Conservation (phyloP, 2,888 invertebrate species). For the Ctenicera cuprea region DNA sequence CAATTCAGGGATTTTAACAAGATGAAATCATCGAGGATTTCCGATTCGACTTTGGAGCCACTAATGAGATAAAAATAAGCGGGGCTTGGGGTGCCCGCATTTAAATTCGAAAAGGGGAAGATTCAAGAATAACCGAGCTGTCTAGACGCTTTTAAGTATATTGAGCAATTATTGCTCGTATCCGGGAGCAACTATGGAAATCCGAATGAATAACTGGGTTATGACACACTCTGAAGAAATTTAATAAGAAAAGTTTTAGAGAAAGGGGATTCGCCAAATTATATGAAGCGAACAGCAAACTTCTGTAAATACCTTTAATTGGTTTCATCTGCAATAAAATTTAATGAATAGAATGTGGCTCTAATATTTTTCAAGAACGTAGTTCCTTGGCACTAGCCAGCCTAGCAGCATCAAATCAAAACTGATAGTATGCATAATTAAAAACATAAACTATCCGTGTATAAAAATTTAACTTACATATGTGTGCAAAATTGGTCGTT, state of each 20-base stretch:
- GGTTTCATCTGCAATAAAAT: too few relatives aligned
- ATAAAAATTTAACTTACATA: too few relatives aligned
- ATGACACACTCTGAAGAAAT: not conserved
- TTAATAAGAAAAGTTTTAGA: not conserved
- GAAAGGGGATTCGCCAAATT: not conserved
- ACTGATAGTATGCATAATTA: too few relatives aligned
- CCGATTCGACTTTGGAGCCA: slow-evolving; percentile 19
- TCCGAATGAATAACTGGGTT: slow-evolving; percentile 6
- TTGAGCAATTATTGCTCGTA: not conserved
- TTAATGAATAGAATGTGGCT: too few relatives aligned
- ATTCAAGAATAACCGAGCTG: slow-evolving; percentile 1
- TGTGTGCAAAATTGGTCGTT: too few relatives aligned
- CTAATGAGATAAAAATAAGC: slow-evolving; percentile 15
- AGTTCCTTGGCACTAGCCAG: too few relatives aligned
- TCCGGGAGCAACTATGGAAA: not conserved
- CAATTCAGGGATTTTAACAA: not conserved
- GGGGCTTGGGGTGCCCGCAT: slow-evolving; percentile 15
- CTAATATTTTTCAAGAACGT: too few relatives aligned
- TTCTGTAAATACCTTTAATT: too few relatives aligned
- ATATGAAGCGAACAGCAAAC: too few relatives aligned
- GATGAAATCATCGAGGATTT: slow-evolving; percentile 22
- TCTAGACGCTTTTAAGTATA: slow-evolving; percentile 13
- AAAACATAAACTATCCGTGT: too few relatives aligned
- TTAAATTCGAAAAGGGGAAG: not conserved
- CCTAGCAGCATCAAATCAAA: too few relatives aligned